A percentile compares a stretch with the other conserved stretches of the same genome.
Evolutionary conservation across 2,113 vertebrate species (phyloP).

Genomic region (Neolamprologus hecqui): DNA sequence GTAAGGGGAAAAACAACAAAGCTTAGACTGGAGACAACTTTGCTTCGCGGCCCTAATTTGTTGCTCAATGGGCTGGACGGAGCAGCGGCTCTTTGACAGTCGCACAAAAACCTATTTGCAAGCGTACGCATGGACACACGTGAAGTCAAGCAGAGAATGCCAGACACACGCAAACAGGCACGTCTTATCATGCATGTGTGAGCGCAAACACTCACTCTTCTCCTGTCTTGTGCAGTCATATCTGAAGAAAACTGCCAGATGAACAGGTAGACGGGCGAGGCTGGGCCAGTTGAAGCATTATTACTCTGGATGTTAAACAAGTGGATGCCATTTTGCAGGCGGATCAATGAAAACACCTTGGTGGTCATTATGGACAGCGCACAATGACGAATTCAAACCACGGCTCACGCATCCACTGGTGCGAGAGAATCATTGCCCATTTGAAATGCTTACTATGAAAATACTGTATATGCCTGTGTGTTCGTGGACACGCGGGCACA

Average conservation of each 20-base stretch:
- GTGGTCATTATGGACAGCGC: slow-evolving; percentile 15
- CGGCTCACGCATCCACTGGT: not conserved
- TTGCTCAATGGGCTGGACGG: slow-evolving; percentile 40
- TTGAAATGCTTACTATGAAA: slow-evolving; percentile 4
- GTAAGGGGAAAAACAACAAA: slow-evolving; percentile 1
- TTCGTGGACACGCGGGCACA: not conserved
- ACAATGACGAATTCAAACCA: slow-evolving; percentile 25
- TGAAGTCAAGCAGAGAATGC: not conserved
- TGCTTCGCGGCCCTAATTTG: slow-evolving; percentile 11
- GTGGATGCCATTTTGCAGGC: slow-evolving; percentile 42
- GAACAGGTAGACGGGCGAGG: not conserved
- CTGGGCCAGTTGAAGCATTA: slow-evolving; percentile 23
- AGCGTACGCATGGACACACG: not conserved
- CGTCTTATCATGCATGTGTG: not conserved
- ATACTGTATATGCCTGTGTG: not conserved
- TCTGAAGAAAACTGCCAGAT: not conserved
- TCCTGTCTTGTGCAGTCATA: not conserved
- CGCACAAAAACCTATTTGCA: not conserved
- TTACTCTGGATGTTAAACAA: slow-evolving; percentile 58
- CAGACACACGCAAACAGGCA: not conserved
- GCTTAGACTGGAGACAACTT: not conserved
- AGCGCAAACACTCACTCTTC: not conserved
- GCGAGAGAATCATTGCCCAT: slow-evolving; percentile 17
- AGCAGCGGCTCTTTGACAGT: not conserved
- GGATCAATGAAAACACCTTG: slow-evolving; percentile 50